Conservation (phyloP, 2,888 invertebrate genomes). For the Euphydryas editha region DNA sequence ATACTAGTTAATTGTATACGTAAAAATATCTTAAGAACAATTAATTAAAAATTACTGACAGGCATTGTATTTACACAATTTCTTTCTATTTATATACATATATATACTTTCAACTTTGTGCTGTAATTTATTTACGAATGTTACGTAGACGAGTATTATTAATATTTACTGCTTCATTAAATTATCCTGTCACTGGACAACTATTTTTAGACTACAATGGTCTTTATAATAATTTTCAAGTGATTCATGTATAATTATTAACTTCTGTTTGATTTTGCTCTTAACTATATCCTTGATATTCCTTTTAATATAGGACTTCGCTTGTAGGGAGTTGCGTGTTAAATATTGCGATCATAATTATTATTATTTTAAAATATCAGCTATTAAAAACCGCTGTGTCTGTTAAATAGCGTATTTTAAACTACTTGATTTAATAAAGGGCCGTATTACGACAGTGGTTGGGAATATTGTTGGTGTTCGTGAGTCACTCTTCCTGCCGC, state of each 20-base stretch:
- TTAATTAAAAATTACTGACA: too few relatives aligned
- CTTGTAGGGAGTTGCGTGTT: slow-evolving; percentile 6
- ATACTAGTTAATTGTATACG: too few relatives aligned
- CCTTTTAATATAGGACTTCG: slow-evolving; percentile 7
- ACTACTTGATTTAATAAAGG: slow-evolving; percentile 55
- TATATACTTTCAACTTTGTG: neutral
- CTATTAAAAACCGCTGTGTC: neutral
- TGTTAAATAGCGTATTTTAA: slow-evolving; percentile 19
- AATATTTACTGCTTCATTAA: slow-evolving; percentile 43
- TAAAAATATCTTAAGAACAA: too few relatives aligned
- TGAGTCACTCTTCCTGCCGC: slow-evolving; percentile 80
- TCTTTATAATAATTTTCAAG: slow-evolving; percentile 43
- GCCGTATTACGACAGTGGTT: slow-evolving; percentile 57
- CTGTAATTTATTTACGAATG: neutral
- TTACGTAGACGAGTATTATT: slow-evolving; percentile 13
- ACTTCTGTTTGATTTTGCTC: slow-evolving; percentile 39
- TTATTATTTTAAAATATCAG: neutral
- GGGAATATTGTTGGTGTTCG: slow-evolving; percentile 67
- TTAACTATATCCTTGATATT: slow-evolving; percentile 41
- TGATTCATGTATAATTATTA: slow-evolving; percentile 47
- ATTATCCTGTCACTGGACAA: slow-evolving; percentile 45
- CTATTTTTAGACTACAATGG: slow-evolving; percentile 47
- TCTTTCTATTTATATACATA: too few relatives aligned
- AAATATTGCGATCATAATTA: neutral
- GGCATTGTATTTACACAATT: too few relatives aligned